Evolutionary conservation across 2,797 vertebrate species (phyloP).

Genomic region (Notolabrus celidotus): DNA sequence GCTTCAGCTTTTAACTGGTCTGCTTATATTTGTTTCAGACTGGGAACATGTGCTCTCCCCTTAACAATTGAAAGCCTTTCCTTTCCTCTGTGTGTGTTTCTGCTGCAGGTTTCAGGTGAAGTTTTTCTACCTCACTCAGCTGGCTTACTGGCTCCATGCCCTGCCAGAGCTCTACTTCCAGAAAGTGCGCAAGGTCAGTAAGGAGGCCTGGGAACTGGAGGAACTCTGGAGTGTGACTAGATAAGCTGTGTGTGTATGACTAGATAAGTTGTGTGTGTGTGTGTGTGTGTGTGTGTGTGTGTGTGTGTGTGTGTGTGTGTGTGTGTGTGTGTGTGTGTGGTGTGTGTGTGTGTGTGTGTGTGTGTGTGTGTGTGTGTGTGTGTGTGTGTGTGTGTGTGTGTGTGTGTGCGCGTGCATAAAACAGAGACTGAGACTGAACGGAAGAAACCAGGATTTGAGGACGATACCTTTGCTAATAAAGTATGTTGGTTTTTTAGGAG

Average conservation of each 20-base stretch:
- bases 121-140: slow-evolving; percentile 98
- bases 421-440: background rate
- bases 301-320: slow-evolving; percentile 20
- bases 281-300: slow-evolving; percentile 20
- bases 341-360: slow-evolving; percentile 19
- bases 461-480: slow-evolving; percentile 19
- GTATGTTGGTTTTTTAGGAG: slow-evolving; percentile 86
- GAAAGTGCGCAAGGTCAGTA: slow-evolving; percentile 97
- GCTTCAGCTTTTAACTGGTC: background rate
- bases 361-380: too few species aligned
- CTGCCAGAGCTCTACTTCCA: slow-evolving; percentile 98
- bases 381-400: slow-evolving; percentile 1
- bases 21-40: too few species aligned
- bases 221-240: slow-evolving; percentile 40
- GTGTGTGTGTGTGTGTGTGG: slow-evolving; percentile 21
- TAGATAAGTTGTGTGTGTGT: background rate
- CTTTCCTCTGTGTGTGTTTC: background rate
- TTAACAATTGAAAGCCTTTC: background rate
- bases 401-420: slow-evolving; percentile 17
- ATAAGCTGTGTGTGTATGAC: slow-evolving; percentile 51
- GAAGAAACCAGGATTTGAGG: slow-evolving; percentile 1
- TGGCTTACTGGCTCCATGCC: slow-evolving; percentile 97
- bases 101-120: slow-evolving; percentile 96
- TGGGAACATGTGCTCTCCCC: too few species aligned
- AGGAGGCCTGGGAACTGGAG: slow-evolving; percentile 54